A percentile compares a stretch with the other conserved stretches of the same genome.
phyloP scores from a whole-genome alignment of 2,797 vertebrate genomes.

The Nannoperca australis region DNA sequence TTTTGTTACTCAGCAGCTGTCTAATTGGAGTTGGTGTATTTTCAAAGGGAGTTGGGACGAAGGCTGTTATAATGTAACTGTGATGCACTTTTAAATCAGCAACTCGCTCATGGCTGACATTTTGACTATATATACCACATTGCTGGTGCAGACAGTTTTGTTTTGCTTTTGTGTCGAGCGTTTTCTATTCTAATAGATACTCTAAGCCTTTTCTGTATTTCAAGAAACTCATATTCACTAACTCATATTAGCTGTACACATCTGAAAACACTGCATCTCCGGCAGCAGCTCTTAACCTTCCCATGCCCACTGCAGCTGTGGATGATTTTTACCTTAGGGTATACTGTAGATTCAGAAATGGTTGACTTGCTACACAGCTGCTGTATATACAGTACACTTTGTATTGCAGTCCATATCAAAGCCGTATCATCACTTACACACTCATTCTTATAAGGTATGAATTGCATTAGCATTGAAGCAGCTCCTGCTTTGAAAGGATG shows the following conservation, averaged over 20 bases:
- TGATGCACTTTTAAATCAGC: conserved; percentile 42
- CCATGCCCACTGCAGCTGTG: conserved; percentile 41
- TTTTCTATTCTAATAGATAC: neutral
- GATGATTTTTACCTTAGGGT: conserved; percentile 30
- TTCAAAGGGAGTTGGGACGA: conserved; percentile 39
- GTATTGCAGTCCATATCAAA: conserved; percentile 45
- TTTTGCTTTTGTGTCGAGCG: neutral
- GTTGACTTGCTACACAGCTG: conserved; percentile 41
- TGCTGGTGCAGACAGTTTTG: neutral
- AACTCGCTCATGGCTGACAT: conserved; percentile 10
- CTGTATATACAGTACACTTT: conserved; percentile 37
- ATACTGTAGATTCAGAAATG: conserved; percentile 37
- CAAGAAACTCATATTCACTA: neutral
- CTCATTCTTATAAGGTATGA: conserved; percentile 50
- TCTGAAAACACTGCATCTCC: conserved; percentile 38
- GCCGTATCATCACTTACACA: conserved; percentile 55
- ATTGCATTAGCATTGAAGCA: conserved; percentile 62
- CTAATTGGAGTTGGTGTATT: conserved; percentile 75
- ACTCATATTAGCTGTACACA: neutral
- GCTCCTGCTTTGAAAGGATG: conserved; percentile 66
- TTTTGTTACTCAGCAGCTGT: conserved; percentile 78
- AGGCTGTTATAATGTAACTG: conserved; percentile 30
- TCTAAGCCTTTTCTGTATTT: neutral
- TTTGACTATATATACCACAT: neutral
- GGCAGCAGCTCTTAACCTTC: conserved; percentile 42